Percentiles rank a stretch among this genome's conserved stretches.
Conservation (phyloP, 2,113 vertebrate species). For the Dolichotis patagonum region DNA sequence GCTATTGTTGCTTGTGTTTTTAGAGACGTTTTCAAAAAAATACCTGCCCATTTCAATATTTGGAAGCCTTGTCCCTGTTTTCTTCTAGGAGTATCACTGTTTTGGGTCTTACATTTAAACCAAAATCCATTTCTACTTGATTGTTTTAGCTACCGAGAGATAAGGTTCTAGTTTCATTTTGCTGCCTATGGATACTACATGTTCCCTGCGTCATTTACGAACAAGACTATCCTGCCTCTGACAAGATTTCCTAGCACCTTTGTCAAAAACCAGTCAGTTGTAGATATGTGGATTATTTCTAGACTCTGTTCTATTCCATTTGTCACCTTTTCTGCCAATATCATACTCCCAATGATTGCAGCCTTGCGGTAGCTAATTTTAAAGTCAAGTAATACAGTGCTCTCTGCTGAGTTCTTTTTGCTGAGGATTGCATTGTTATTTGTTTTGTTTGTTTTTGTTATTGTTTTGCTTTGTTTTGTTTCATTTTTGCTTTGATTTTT, state of each 20-base stretch:
- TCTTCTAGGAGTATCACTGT: not conserved
- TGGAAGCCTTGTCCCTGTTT: not conserved
- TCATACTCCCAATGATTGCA: no score
- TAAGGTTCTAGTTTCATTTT: not conserved
- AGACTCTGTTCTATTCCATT: no score
- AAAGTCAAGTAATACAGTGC: not conserved
- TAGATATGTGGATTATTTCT: no score
- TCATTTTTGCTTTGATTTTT: not conserved
- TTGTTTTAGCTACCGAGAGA: not conserved
- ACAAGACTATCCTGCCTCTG: no score
- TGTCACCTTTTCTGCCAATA: no score
- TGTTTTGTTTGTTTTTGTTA: not conserved
- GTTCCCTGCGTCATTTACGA: not conserved
- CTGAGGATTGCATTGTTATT: not conserved
- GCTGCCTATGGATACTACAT: not conserved
- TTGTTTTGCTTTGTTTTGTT: not conserved
- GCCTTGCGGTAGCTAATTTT: not conserved
- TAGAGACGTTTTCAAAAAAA: not conserved
- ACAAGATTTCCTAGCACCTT: no score
- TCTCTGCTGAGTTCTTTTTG: not conserved
- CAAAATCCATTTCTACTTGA: not conserved
- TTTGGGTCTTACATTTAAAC: not conserved
- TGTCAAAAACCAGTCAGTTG: no score
- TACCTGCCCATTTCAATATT: not conserved
- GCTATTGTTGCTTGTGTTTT: not conserved